Evolutionary conservation across 2,888 invertebrate species (phyloP).

Genomic region (Dioctria linearis): DNA sequence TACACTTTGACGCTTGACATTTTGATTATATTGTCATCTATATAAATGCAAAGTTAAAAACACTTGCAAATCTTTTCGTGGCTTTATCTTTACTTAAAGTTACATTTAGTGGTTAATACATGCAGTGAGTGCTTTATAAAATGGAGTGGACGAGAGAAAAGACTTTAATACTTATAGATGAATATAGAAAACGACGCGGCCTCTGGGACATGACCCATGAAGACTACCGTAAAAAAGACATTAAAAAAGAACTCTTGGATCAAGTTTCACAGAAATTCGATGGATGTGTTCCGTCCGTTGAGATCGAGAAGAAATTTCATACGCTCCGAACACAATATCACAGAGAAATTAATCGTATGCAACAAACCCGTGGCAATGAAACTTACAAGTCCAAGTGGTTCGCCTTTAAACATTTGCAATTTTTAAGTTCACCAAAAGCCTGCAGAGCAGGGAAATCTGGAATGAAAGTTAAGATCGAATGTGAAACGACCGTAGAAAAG

Average conservation of each 20-base stretch:
- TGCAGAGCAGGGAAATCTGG: slow-evolving; percentile 63
- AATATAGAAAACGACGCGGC: slow-evolving; percentile 68
- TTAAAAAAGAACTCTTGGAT: slow-evolving; percentile 67
- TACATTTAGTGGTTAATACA: neutral
- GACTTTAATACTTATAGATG: slow-evolving; percentile 67
- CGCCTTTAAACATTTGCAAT: slow-evolving; percentile 75
- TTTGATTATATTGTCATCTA: slow-evolving; percentile 31
- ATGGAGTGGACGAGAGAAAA: slow-evolving; percentile 71
- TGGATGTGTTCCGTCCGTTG: slow-evolving; percentile 69
- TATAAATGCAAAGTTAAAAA: neutral
- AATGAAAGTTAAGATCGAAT: slow-evolving; percentile 33
- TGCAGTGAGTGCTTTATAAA: neutral
- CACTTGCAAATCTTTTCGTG: neutral
- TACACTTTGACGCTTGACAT: slow-evolving; percentile 48
- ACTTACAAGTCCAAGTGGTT: slow-evolving; percentile 66
- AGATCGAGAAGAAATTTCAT: slow-evolving; percentile 76
- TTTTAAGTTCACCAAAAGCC: slow-evolving; percentile 74
- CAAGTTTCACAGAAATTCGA: slow-evolving; percentile 67
- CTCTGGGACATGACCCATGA: slow-evolving; percentile 71
- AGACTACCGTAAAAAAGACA: slow-evolving; percentile 70
- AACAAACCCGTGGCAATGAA: slow-evolving; percentile 66
- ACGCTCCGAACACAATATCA: slow-evolving; percentile 77
- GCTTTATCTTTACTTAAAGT: neutral
- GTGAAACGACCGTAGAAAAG: slow-evolving; percentile 7
- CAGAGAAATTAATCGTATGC: slow-evolving; percentile 74